Base-by-base conservation (phyloP, 2,797 vertebrate genomes). In the Mustela erminea region DNA sequence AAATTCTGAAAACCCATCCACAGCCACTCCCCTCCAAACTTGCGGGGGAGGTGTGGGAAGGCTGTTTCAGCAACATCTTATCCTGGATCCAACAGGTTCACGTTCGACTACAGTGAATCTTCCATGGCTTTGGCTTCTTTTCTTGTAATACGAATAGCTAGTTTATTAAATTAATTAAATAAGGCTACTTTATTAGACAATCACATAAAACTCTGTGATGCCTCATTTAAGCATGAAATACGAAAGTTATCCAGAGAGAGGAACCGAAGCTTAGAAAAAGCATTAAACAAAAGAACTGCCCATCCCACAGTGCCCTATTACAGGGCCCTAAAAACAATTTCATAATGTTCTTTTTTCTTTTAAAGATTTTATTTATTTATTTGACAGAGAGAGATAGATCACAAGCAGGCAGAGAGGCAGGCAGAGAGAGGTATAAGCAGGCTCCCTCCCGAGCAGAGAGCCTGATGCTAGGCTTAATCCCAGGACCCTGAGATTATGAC, bases 81-180 rank as follows among this genome's bases (percentile, higher is more conserved):
- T 38, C 35, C 60, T 60, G 25, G 12, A 72, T 15, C 41, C 70
- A 60, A 49, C 46, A 56, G 15, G 27, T 9, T 84, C 38, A 38
- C 68, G 23, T 32, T 35, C 7, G 35, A 58, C 29, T 23, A 49
- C 25, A 54, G 54, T 43, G 27, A 54, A 35, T 60, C 41, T 35
- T 43, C 23, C 18, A n/a, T 12, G 32, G 70, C 49, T 93, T 75
- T 83, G 23, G 29, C 20, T 62, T 75, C 93, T 77, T 88, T 85
- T 18, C 66, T 91, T 91, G 84, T 83, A 43, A 60, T 29, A 46
- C 43, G 83, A 77, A 90, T n/a, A 64, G 58, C 20, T 72, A 43
- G 58, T 90, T 87, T 78, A 41, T 86, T 52, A 70, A 66, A 14
- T 58, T 88, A 88, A 66, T 94, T 90, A 87, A 82, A 87, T 74